phyloP scores from a whole-genome alignment of 2,888 invertebrate species.

The Phania funesta region DNA sequence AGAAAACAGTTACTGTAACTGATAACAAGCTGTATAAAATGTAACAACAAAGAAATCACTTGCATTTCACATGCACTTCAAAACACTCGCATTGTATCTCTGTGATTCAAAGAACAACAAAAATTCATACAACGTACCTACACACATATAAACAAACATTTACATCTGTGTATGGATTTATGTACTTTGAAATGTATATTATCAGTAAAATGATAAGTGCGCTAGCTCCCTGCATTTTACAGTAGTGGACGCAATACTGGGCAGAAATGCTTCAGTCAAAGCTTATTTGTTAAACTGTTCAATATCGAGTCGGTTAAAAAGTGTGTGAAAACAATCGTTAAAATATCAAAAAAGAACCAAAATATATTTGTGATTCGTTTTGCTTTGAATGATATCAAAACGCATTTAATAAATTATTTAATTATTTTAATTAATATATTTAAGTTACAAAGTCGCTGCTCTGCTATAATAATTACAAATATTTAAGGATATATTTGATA shows the following conservation, averaged over 20 bases:
- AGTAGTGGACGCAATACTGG: neutral
- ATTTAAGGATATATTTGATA: constrained; percentile 21
- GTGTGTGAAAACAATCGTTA: neutral
- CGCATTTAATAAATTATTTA: neutral
- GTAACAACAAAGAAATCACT: constrained; percentile 48
- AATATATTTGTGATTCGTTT: neutral
- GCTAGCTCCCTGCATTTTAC: constrained; percentile 8
- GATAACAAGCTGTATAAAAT: constrained; percentile 49
- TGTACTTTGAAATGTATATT: constrained; percentile 44
- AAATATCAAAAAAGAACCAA: neutral
- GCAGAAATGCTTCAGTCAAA: constrained; percentile 38
- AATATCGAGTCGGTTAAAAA: constrained; percentile 27
- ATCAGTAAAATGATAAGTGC: constrained; percentile 47
- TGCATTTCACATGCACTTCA: constrained; percentile 47
- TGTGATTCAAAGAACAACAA: neutral
- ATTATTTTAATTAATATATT: neutral
- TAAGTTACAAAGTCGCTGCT: neutral
- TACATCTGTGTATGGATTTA: neutral
- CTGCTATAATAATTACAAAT: neutral
- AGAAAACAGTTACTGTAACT: constrained; percentile 29
- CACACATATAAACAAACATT: neutral
- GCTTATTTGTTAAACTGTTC: constrained; percentile 44
- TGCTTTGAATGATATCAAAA: no score
- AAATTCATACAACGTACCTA: neutral
- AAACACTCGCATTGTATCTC: neutral